phyloP scores from a whole-genome alignment of 1,140 invertebrate genomes.

The Druon quercuslanigerum region DNA sequence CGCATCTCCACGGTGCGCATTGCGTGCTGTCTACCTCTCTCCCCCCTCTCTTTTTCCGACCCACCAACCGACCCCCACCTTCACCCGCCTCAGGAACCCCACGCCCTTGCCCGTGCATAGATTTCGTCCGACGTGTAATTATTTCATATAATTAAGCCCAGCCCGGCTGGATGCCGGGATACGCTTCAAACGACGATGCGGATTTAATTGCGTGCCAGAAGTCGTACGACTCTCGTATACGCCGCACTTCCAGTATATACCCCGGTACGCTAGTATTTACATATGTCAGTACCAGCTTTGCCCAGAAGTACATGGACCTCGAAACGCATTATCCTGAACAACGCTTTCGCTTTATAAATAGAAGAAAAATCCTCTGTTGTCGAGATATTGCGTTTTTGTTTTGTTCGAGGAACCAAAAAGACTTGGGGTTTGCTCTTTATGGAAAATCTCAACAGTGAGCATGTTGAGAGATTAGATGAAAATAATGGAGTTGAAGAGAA shows the following conservation, averaged over 20 bases:
- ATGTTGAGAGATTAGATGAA: too few relatives aligned
- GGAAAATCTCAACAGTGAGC: too few relatives aligned
- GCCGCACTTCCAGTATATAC: constrained; percentile 9
- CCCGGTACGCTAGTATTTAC: constrained; percentile 1
- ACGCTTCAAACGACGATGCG: constrained; percentile 30
- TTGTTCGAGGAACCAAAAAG: too few relatives aligned
- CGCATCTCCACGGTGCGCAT: constrained; percentile 21
- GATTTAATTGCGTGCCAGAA: constrained; percentile 31
- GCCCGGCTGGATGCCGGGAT: constrained; percentile 22
- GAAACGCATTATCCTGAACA: constrained; percentile 27
- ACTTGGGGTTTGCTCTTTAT: too few relatives aligned
- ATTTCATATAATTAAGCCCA: constrained; percentile 46
- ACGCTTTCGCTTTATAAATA: constrained; percentile 13
- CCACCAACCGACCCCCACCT: constrained; percentile 3
- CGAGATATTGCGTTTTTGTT: background rate
- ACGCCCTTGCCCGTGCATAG: constrained; percentile 8
- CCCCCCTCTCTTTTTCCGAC: constrained; percentile 16
- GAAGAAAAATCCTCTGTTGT: background rate
- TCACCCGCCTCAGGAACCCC: constrained; percentile 9
- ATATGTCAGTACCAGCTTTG: constrained; percentile 27
- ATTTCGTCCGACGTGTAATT: constrained; percentile 34
- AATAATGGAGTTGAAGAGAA: too few relatives aligned
- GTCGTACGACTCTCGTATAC: constrained; percentile 18
- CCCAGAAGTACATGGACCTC: constrained; percentile 20
- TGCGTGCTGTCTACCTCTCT: constrained; percentile 19